Evolutionary conservation across 2,113 vertebrate genomes (phyloP).

Genomic region (Mobula hypostoma): DNA sequence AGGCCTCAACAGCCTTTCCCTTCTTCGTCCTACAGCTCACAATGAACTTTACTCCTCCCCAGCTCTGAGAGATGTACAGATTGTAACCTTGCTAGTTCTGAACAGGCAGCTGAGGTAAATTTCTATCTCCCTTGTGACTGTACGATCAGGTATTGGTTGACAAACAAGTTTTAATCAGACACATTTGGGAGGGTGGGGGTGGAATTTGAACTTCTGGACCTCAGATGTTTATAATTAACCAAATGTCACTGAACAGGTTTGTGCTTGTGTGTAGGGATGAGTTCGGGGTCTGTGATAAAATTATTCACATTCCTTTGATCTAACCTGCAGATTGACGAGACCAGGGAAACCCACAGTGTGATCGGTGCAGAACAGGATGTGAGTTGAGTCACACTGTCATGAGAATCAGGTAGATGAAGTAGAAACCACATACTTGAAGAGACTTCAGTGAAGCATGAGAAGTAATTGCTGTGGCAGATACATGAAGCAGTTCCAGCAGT

Average conservation of each 20-base stretch:
- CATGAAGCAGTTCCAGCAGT: too few relatives aligned
- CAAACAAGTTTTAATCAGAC: neutral
- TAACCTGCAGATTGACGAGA: neutral
- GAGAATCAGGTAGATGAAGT: neutral
- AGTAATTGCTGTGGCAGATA: neutral
- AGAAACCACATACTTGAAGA: neutral
- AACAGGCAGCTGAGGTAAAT: too few relatives aligned
- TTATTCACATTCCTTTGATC: neutral
- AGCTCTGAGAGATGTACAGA: too few relatives aligned
- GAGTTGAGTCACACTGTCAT: neutral
- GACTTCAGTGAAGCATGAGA: neutral
- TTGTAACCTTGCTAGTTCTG: too few relatives aligned
- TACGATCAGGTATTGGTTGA: neutral
- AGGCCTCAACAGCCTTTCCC: too few relatives aligned
- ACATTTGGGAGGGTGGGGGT: neutral
- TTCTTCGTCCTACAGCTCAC: too few relatives aligned
- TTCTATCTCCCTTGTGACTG: neutral
- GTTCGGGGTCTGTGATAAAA: neutral
- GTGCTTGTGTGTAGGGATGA: too few relatives aligned
- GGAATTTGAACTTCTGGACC: neutral
- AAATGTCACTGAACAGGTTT: neutral
- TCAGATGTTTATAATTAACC: neutral
- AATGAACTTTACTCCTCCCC: too few relatives aligned
- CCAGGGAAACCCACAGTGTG: neutral
- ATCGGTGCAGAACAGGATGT: neutral